Evolutionary conservation across 2,113 vertebrate genomes (phyloP).

Genomic region (Perca fluviatilis): DNA sequence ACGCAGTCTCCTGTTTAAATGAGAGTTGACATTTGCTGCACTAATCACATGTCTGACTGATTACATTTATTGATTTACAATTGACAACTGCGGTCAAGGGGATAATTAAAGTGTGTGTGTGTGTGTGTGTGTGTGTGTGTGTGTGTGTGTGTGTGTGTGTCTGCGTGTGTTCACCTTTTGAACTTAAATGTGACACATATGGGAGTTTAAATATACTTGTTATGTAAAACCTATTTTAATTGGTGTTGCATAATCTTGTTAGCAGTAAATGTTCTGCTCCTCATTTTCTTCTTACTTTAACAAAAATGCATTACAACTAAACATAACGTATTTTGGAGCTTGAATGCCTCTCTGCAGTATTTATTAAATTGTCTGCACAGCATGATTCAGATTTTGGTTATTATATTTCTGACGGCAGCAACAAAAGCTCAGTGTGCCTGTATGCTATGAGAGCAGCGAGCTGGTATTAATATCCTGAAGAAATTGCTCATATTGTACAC

Average conservation of each 20-base stretch:
- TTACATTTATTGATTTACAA: neutral
- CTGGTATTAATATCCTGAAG: constrained; percentile 9
- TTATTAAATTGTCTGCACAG: neutral
- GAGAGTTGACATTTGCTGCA: constrained; percentile 5
- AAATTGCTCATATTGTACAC: neutral
- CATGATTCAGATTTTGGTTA: constrained; percentile 3
- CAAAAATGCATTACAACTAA: neutral
- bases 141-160: too few relatives aligned
- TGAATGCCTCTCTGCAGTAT: neutral
- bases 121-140: too few relatives aligned
- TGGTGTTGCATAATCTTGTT: neutral
- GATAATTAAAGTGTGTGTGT: neutral
- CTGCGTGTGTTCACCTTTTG: too few relatives aligned
- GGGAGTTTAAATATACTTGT: neutral
- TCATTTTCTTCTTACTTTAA: neutral
- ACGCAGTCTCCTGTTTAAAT: neutral
- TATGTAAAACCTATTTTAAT: neutral
- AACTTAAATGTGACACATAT: neutral
- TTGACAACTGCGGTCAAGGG: too few relatives aligned
- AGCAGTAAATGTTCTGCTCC: neutral
- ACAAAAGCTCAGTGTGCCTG: neutral
- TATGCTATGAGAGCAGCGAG: neutral
- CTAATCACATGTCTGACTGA: constrained; percentile 1
- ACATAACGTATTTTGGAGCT: neutral
- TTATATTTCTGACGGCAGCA: neutral